Percentiles rank a stretch among this genome's conserved stretches.
These are phyloP conservation scores for Pomatostomus ruficeps DNA, from an alignment of 2,113 vertebrate species.

Conservation along the genomic window DNA sequence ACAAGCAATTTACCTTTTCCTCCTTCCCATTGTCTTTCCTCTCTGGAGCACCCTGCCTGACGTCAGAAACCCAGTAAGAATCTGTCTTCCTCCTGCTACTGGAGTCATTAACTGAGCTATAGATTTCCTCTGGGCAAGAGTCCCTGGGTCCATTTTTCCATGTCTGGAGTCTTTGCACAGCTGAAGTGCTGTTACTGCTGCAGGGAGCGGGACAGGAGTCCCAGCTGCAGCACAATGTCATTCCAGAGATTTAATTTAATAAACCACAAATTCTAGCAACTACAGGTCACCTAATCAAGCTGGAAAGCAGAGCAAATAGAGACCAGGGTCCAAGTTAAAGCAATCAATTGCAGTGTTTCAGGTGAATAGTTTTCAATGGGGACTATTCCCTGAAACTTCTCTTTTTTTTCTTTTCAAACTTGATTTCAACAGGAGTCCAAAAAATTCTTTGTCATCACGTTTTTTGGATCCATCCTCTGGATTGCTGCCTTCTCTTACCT, in stretches of 20 bases:
- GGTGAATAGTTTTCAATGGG: background rate
- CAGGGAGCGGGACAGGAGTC: background rate
- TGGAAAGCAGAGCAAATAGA: background rate
- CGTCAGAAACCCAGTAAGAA: conserved; percentile 84
- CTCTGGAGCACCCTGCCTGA: conserved; percentile 94
- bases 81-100: background rate
- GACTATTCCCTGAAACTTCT: background rate
- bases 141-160: background rate
- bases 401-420: background rate
- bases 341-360: background rate
- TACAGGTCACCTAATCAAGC: background rate
- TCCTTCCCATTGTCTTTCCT: conserved; percentile 91
- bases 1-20: conserved; percentile 87
- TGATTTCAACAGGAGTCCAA: conserved; percentile 78
- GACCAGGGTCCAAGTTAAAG: background rate
- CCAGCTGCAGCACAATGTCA: background rate
- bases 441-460: conserved; percentile 84
- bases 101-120: background rate
- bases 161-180: background rate
- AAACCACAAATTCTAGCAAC: background rate
- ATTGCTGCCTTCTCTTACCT: conserved; percentile 93
- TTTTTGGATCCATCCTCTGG: conserved; percentile 92
- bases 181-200: background rate
- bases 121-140: background rate
- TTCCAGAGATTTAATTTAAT: background rate